A percentile compares a stretch with the other conserved stretches of the same genome.
Evolutionary conservation across 2,113 vertebrate genomes (phyloP).

Genomic region (Fukomys damarensis): DNA sequence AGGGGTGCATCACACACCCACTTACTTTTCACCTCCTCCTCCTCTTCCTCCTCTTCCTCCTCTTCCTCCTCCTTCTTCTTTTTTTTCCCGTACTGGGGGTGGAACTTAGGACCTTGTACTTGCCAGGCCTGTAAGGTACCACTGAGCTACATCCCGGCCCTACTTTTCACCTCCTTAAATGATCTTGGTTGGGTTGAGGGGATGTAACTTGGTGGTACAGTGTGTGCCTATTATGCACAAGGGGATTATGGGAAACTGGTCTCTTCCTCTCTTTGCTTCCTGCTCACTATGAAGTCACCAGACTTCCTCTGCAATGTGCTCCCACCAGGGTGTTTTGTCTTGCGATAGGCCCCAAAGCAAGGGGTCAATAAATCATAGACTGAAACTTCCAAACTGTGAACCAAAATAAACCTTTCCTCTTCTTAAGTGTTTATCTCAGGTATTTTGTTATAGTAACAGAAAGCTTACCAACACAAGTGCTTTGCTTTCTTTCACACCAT

Average conservation of each 20-base stretch:
- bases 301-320: not conserved
- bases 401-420: not conserved
- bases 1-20: too few species aligned
- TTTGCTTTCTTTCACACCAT: not conserved
- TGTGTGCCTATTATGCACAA: not conserved
- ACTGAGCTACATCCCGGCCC: too few species aligned
- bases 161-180: not conserved
- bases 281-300: not conserved
- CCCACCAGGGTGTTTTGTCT: not conserved
- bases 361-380: not conserved
- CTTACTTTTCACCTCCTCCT: too few species aligned
- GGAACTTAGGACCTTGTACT: too few species aligned
- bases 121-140: too few species aligned
- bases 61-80: too few species aligned
- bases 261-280: not conserved
- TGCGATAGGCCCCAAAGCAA: not conserved
- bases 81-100: too few species aligned
- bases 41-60: too few species aligned
- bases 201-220: not conserved
- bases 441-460: not conserved
- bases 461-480: not conserved
- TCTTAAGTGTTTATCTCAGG: not conserved
- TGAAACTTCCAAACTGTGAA: not conserved
- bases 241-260: not conserved
- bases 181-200: not conserved